Conservation (phyloP, 2,113 vertebrate species). For the Micronycteris hirsuta region DNA sequence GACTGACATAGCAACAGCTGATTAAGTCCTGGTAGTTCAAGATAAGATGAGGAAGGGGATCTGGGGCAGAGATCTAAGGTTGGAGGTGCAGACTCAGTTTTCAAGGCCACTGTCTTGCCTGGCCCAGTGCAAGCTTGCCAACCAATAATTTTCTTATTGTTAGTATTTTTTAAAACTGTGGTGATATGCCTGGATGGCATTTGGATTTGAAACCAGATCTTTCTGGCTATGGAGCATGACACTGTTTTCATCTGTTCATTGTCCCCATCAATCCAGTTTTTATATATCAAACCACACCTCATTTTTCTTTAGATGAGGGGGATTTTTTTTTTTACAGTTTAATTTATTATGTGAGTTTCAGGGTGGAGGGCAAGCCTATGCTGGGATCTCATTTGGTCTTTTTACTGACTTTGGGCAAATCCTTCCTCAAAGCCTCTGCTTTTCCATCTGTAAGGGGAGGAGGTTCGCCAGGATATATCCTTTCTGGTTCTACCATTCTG, state of each 20-base stretch:
- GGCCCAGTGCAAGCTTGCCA: background rate
- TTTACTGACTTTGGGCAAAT: background rate
- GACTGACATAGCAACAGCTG: conserved; percentile 90
- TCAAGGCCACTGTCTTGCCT: background rate
- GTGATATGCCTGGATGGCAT: background rate
- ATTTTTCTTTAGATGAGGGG: background rate
- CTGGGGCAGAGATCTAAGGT: background rate
- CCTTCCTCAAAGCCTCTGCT: background rate
- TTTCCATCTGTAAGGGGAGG: background rate
- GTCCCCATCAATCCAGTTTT: conserved; percentile 15
- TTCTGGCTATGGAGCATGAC: background rate
- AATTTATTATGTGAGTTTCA: background rate
- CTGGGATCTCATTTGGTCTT: background rate
- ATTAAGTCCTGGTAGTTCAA: background rate
- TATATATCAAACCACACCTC: background rate
- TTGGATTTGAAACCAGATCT: conserved; percentile 1
- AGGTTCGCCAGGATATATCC: background rate
- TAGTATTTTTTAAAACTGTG: background rate
- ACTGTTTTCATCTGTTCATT: conserved; percentile 12
- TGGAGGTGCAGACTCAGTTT: background rate
- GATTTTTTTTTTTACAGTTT: background rate
- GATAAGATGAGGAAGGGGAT: background rate
- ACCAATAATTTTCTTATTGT: background rate
- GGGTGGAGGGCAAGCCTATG: background rate
- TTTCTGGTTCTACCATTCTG: background rate